Evolutionary conservation across 2,113 vertebrate species (phyloP), one percentile per base, ranked within the genome.

Genomic region (Halichoeres trimaculatus): DNA sequence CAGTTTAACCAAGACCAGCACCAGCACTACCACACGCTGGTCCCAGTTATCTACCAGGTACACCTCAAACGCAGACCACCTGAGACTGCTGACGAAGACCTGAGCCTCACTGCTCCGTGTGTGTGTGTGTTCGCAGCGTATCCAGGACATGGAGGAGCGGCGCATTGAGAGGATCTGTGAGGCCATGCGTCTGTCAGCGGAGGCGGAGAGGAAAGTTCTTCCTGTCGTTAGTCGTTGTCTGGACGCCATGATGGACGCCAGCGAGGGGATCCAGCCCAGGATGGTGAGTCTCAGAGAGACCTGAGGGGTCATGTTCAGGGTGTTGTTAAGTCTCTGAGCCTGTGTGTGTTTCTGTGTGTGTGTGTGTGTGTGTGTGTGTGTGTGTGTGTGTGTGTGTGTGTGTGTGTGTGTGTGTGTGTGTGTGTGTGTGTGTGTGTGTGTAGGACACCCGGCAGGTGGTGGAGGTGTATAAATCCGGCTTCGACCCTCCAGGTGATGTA

Each of bases 121-220:
- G 30, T 30, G 3, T 30, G 30, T n/a, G 16, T 54, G 51, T 61
- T 14, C n/a, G 8, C 80, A 99, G 97, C 96, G 96, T 80, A 96
- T 99, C 23, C 98, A 99, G 81, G 98, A 98, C 78, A 97, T 99
- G 98, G 98, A 99, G 84, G 97, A 98, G 76, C 91, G 93, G 53
- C 91, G 97, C 38, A 96, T 98, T 0, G 90, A 95, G 73, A 85
- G 95, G 53, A 80, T 99, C 8, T 94, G 95, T 0, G 96, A 96
- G 9, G 96, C 95, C 0, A 96, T 99, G 96, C 95, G 94, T 70
- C 94, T 85, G 0, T 96, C 96, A 0, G 93, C 96, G 0, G 96
- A 98, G 16, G 94, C 96, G 0, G 97, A 99, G 43, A 95, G 95
- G 12, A 96, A 98, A 5, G 95, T 98, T 38, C 93, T 96, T 34